Conservation (phyloP, 2,888 invertebrate genomes). For the Gandaritis pyraliata region DNA sequence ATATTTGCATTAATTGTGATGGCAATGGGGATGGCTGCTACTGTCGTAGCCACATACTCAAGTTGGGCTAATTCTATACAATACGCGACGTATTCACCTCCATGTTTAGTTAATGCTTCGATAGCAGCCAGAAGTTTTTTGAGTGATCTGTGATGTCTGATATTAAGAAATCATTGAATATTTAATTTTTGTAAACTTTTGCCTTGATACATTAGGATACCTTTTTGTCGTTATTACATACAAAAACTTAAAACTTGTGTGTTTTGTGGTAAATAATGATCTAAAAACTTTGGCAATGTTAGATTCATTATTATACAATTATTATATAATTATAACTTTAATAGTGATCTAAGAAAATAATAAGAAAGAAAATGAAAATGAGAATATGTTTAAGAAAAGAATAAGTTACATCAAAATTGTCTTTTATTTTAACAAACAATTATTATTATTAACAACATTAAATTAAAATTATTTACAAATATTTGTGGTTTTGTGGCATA, state of each 20-base stretch:
- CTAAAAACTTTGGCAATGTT: no score
- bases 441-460: conserved; percentile 40
- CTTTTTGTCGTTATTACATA: no score
- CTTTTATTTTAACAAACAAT: conserved; percentile 59
- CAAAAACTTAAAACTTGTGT: no score
- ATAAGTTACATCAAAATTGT: conserved; percentile 33
- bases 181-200: no score
- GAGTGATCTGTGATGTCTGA: conserved; percentile 21
- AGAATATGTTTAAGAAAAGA: conserved; percentile 39
- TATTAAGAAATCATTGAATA: background rate
- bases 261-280: no score
- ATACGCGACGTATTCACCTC: conserved; percentile 88
- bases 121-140: conserved; percentile 69
- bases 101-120: conserved; percentile 88
- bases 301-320: no score
- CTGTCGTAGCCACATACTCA: conserved; percentile 88
- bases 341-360: conserved; percentile 14
- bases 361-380: no score
- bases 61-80: conserved; percentile 87
- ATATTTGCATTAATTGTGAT: conserved; percentile 84
- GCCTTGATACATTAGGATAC: no score
- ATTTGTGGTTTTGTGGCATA: conserved; percentile 11
- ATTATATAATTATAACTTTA: background rate
- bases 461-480: conserved; percentile 26
- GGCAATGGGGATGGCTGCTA: conserved; percentile 86